A percentile compares a stretch with the other conserved stretches of the same genome.
phyloP scores from a whole-genome alignment of 2,113 vertebrate species.

The Ochotona curzoniae region DNA sequence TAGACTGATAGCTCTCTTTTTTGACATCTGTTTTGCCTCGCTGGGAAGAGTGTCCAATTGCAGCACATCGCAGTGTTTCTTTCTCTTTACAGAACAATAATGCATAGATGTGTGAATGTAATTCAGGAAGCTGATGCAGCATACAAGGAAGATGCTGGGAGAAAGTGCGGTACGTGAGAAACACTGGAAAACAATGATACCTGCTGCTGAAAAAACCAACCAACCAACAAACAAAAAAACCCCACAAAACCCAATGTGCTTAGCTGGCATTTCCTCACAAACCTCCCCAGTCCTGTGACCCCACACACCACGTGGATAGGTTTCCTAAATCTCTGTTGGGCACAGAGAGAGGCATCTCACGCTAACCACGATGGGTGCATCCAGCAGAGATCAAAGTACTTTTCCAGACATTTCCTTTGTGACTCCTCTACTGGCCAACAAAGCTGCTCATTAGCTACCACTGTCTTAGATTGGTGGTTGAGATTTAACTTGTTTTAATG shows the following conservation, averaged over 20 bases:
- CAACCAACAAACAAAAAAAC: too few relatives aligned
- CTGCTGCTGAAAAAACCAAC: not conserved
- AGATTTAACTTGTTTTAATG: slow-evolving; percentile 54
- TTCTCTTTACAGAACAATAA: slow-evolving; percentile 63
- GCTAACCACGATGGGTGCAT: not conserved
- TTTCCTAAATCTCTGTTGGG: not conserved
- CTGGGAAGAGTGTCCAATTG: slow-evolving; percentile 14
- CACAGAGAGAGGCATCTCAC: not conserved
- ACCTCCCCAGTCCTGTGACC: not conserved
- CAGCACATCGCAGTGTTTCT: slow-evolving; percentile 57
- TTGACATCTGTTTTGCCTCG: slow-evolving; percentile 67
- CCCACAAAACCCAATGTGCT: not conserved
- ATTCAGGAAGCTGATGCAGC: slow-evolving; percentile 45
- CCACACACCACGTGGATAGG: not conserved
- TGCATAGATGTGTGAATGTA: not conserved
- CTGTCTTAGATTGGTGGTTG: slow-evolving; percentile 46
- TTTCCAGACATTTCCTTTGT: slow-evolving; percentile 30
- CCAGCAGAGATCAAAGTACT: slow-evolving; percentile 17
- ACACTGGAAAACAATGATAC: not conserved
- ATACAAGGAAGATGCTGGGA: slow-evolving; percentile 12
- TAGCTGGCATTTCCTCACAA: slow-evolving; percentile 49
- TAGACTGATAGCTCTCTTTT: slow-evolving; percentile 55
- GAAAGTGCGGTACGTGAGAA: not conserved
- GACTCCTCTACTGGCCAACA: slow-evolving; percentile 49
- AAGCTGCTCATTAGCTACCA: not conserved